Conservation (phyloP, 2,888 invertebrate species). For the Neria commutata region DNA sequence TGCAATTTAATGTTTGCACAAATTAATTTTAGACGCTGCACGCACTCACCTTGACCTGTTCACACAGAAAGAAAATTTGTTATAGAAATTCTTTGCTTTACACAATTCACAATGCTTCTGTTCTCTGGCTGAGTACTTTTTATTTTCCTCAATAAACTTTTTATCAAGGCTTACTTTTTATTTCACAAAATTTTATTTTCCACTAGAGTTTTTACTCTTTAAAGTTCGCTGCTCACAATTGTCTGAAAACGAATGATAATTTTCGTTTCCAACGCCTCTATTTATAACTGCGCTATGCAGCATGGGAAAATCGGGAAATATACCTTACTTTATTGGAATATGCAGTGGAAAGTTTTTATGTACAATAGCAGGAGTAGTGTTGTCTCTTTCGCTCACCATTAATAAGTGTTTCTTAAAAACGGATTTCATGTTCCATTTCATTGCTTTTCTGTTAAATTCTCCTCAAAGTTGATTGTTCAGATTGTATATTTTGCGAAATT, state of each 20-base stretch:
- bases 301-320: neutral
- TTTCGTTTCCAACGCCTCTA: neutral
- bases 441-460: too few species aligned
- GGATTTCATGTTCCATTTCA: neutral
- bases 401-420: neutral
- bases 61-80: neutral
- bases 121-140: neutral
- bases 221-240: neutral
- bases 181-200: neutral
- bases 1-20: too few species aligned
- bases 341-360: neutral
- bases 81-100: neutral
- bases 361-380: neutral
- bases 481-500: neutral
- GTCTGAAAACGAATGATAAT: neutral
- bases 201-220: too few species aligned
- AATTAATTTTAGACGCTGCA: too few species aligned
- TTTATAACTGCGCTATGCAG: neutral
- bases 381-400: neutral
- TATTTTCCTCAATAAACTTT: neutral
- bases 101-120: neutral
- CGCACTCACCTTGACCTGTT: neutral
- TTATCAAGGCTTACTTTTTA: neutral
- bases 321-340: neutral
- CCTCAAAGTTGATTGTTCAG: too few species aligned